Evolutionary conservation across 1,140 invertebrate species (phyloP), one percentile per base, ranked within the genome.

Genomic region (Popillia japonica): DNA sequence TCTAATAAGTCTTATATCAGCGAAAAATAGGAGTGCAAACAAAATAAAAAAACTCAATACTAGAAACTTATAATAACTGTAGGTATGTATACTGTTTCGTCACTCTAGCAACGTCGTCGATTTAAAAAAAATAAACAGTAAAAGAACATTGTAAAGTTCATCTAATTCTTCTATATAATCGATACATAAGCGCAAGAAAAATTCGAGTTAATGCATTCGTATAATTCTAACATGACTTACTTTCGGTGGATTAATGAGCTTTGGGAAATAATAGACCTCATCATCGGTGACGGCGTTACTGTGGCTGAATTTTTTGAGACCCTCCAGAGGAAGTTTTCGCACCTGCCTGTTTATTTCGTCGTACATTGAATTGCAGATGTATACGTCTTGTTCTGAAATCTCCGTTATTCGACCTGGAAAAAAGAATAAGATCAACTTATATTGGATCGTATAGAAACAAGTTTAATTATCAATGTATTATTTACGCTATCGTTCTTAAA

Each of bases 311-410:
- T 96, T 97, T 86, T 96, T 92, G 68, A 96, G 86, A 4, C 93
- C 94, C 17, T 93, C 91, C 64, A 89, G 88, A 14, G 90, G 90
- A 74, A 90, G 89, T 85, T 96, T 95, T 48, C 91, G 90, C 11
- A 96, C 91, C 59, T 94, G 89, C 79, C 94, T 92, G 83, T 95
- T 96, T 17, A 92, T 90, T 87, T 99, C 97, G 84, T 98, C 95
- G 84, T 98, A 99, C 75, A 96, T 90, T 0, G 94, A 96, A 87
- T 99, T 97, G 87, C 97, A 99, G 20, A 99, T 92, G 85, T 92
- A 99, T 6, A 99, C 91, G 88, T 99, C 97, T 75, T 91, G 90
- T 87, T 99, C 98, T 0, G 93, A 88, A 80, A 99, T 94, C 90
- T 99, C 98, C 0, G 98, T 99, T 27, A 94, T 94, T 14, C 98